phyloP scores from a whole-genome alignment of 2,113 vertebrate genomes.

The Oryctolagus cuniculus region mOryCun1.1 NC_091436.1:48255001-48255500 shows the following conservation, averaged over 20 bases:
- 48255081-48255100: too few relatives aligned
- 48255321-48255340: neutral
- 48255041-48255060: too few relatives aligned
- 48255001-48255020: too few relatives aligned
- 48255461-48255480: constrained; percentile 7
- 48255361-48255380: neutral
- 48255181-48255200: constrained; percentile 23
- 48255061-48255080: too few relatives aligned
- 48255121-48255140: too few relatives aligned
- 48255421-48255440: neutral
- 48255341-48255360: neutral
- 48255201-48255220: neutral
- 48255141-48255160: too few relatives aligned
- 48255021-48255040: too few relatives aligned
- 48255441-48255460: neutral
- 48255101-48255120: too few relatives aligned
- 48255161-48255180: too few relatives aligned
- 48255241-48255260: neutral
- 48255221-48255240: neutral
- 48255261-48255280: too few relatives aligned
- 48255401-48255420: neutral
- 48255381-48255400: neutral
- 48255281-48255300: neutral
- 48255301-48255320: neutral
- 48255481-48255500: neutral